Percentiles rank a stretch among this genome's conserved stretches.
phyloP scores from a whole-genome alignment of 2,113 vertebrate genomes.

The Stegastes partitus region DNA sequence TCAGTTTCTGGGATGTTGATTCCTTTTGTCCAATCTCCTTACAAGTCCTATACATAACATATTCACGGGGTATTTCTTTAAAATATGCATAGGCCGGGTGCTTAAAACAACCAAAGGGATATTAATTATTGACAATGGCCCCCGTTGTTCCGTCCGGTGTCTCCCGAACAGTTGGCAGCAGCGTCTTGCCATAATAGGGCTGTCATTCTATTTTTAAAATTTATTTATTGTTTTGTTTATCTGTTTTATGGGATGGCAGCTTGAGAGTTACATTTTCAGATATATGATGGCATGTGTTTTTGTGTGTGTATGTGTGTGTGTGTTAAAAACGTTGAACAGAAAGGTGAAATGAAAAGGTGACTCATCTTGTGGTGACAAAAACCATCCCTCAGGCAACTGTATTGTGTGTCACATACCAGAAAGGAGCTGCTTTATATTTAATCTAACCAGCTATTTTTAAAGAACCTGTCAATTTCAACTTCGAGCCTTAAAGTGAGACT shows the following conservation, averaged over 20 bases:
- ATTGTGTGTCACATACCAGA: background rate
- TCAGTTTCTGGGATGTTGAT: slow-evolving; percentile 70
- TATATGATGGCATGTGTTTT: background rate
- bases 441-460: slow-evolving; percentile 4
- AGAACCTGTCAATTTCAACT: background rate
- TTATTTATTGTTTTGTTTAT: slow-evolving; percentile 17
- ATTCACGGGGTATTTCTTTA: slow-evolving; percentile 80
- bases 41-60: slow-evolving; percentile 76
- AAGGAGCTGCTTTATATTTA: background rate
- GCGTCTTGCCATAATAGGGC: slow-evolving; percentile 52
- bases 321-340: slow-evolving; percentile 33
- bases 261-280: slow-evolving; percentile 37
- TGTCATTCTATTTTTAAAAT: slow-evolving; percentile 55
- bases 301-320: background rate
- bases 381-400: background rate
- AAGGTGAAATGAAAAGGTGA: slow-evolving; percentile 1
- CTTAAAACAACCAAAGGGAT: slow-evolving; percentile 75
- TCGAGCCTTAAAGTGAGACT: background rate
- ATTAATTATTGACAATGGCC: slow-evolving; percentile 80
- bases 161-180: slow-evolving; percentile 70
- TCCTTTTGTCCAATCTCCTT: slow-evolving; percentile 69
- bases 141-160: slow-evolving; percentile 69
- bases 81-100: slow-evolving; percentile 79
- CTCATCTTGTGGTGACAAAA: slow-evolving; percentile 20
- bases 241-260: slow-evolving; percentile 43